A percentile compares a stretch with the other conserved stretches of the same genome.
Evolutionary conservation across 2,797 vertebrate genomes (phyloP).

Genomic region (Micropoecilia bifurca): DNA sequence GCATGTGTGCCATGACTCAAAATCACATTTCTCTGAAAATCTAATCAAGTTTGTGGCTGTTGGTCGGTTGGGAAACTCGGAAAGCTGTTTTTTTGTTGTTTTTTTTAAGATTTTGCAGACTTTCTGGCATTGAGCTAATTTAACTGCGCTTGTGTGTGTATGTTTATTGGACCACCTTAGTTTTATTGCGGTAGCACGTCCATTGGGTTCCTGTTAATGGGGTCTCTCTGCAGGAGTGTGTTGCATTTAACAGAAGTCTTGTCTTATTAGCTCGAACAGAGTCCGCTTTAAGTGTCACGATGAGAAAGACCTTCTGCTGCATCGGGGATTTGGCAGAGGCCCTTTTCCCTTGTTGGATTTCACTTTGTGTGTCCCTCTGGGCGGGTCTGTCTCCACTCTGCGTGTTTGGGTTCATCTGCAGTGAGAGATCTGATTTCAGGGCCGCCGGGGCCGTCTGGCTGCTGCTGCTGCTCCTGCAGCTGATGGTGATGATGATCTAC

Average conservation of each 20-base stretch:
- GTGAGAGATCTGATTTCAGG: constrained; percentile 82
- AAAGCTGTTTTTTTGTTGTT: constrained; percentile 25
- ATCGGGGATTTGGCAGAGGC: constrained; percentile 60
- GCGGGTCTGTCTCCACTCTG: constrained; percentile 70
- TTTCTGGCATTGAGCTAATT: constrained; percentile 48
- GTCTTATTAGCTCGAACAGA: constrained; percentile 62
- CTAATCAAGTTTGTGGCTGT: constrained; percentile 63
- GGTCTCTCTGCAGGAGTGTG: constrained; percentile 46
- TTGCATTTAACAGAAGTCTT: constrained; percentile 57
- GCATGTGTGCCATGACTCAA: constrained; percentile 71
- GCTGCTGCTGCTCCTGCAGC: constrained; percentile 52
- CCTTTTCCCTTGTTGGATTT: constrained; percentile 68
- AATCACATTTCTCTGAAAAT: constrained; percentile 74
- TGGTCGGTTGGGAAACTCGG: constrained; percentile 29
- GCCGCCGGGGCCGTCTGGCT: constrained; percentile 72
- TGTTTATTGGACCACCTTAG: constrained; percentile 34
- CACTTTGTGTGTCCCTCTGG: constrained; percentile 67
- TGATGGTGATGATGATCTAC: constrained; percentile 57
- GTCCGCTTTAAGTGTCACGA: constrained; percentile 35
- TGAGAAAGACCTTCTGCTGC: constrained; percentile 60
- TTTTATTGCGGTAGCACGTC: constrained; percentile 45
- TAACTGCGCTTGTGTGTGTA: constrained; percentile 26
- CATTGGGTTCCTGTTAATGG: constrained; percentile 54
- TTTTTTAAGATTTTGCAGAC: constrained; percentile 40
- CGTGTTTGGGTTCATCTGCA: constrained; percentile 85